A percentile compares a stretch with the other conserved stretches of the same genome.
phyloP scores from a whole-genome alignment of 2,888 invertebrate genomes.

The Himalopsyche japonica region DNA sequence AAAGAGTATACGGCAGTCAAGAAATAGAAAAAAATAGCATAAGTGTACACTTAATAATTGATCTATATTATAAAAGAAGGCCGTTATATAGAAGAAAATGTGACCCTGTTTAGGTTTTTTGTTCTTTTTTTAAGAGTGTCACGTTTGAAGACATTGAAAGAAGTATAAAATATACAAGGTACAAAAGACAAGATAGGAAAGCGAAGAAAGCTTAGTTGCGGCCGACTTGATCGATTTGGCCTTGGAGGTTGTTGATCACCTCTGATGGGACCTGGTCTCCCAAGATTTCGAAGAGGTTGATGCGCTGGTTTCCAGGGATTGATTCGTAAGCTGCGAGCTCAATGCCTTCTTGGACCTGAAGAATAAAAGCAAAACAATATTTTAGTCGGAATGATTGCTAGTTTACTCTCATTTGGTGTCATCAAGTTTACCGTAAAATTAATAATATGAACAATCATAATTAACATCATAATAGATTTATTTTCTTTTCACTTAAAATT shows the following conservation, averaged over 20 bases:
- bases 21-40: not conserved
- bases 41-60: not conserved
- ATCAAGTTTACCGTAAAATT: no score
- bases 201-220: constrained; percentile 52
- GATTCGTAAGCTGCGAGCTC: constrained; percentile 85
- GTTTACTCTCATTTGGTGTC: no score
- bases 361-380: not conserved
- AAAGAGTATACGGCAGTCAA: constrained; percentile 18
- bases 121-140: not conserved
- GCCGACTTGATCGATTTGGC: constrained; percentile 84
- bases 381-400: no score
- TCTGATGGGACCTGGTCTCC: constrained; percentile 85
- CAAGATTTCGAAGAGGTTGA: constrained; percentile 81
- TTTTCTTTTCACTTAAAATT: no score
- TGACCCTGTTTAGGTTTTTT: not conserved
- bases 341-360: constrained; percentile 79
- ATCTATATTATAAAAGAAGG: not conserved
- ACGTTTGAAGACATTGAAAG: constrained; percentile 7
- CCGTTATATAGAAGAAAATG: not conserved
- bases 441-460: no score
- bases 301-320: constrained; percentile 82
- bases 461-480: no score
- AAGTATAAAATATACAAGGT: constrained; percentile 11
- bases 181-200: not conserved
- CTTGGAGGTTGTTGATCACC: constrained; percentile 85